phyloP scores from a whole-genome alignment of 2,888 invertebrate genomes.

The Lepidocyrtoides sp. region DNA sequence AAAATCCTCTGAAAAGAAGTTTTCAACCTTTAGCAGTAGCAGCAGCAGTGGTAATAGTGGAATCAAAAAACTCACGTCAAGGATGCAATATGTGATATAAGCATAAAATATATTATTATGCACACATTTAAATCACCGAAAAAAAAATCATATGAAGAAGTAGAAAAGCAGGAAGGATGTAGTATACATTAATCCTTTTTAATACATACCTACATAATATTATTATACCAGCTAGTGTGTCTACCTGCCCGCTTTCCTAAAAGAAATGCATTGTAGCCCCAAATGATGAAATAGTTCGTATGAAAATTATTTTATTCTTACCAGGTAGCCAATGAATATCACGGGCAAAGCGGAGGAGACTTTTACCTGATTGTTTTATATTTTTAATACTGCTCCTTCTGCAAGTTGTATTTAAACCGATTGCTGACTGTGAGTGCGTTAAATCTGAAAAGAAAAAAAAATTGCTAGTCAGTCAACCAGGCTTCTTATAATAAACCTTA shows the following conservation, averaged over 20 bases:
- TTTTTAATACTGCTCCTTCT: background rate
- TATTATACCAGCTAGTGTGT: background rate
- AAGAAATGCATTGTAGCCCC: background rate
- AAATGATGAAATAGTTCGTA: conserved; percentile 7
- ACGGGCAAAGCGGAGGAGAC: background rate
- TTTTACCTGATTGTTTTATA: conserved; percentile 20
- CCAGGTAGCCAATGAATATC: no score
- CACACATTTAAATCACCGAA: conserved; percentile 32
- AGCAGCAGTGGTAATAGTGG: background rate
- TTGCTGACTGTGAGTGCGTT: conserved; percentile 39
- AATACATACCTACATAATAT: background rate
- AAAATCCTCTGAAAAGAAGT: conserved; percentile 61
- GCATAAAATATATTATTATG: conserved; percentile 10
- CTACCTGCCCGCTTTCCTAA: no score
- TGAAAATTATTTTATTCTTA: background rate
- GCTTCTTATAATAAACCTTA: conserved; percentile 23
- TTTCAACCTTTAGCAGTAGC: background rate
- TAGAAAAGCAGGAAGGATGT: conserved; percentile 49
- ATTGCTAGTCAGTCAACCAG: conserved; percentile 52
- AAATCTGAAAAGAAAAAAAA: background rate
- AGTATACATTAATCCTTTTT: conserved; percentile 13
- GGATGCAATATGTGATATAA: background rate
- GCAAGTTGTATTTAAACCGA: conserved; percentile 27
- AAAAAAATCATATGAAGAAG: conserved; percentile 13
- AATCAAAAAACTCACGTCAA: background rate